Evolutionary conservation across 2,797 vertebrate species (phyloP).

Genomic region (Gallinago nigripennis): DNA sequence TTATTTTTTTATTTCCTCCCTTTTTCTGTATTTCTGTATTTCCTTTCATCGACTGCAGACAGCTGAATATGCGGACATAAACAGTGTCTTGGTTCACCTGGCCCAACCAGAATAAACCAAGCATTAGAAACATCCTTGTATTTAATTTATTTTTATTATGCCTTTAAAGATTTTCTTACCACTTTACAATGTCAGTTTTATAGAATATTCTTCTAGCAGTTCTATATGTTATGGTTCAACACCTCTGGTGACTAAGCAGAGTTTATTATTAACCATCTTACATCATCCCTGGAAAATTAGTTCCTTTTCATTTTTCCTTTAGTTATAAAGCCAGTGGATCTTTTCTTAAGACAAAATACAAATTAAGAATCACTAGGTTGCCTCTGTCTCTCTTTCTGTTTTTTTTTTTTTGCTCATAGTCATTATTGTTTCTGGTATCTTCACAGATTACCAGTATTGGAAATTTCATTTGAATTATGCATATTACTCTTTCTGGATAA

Average conservation of each 20-base stretch:
- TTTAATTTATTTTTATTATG: background rate
- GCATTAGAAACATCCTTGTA: constrained; percentile 75
- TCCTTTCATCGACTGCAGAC: constrained; percentile 71
- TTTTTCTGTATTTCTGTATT: background rate
- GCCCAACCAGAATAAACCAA: constrained; percentile 78
- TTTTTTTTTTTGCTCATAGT: background rate
- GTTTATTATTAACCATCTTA: background rate
- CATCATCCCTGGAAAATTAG: background rate
- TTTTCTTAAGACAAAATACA: background rate
- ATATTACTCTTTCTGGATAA: background rate
- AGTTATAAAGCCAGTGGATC: background rate
- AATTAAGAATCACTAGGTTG: background rate
- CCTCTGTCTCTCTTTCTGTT: background rate
- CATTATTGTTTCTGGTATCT: background rate
- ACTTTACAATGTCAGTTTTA: background rate
- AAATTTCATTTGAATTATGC: background rate
- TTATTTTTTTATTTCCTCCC: background rate
- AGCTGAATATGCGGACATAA: constrained; percentile 81
- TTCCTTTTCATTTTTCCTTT: background rate
- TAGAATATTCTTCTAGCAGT: background rate
- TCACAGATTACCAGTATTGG: background rate
- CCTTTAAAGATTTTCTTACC: background rate
- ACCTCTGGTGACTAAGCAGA: background rate
- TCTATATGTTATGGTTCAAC: background rate
- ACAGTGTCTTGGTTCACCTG: constrained; percentile 77